Conservation (phyloP, 2,797 vertebrate species). For the Gadopsis bispinosus region DNA sequence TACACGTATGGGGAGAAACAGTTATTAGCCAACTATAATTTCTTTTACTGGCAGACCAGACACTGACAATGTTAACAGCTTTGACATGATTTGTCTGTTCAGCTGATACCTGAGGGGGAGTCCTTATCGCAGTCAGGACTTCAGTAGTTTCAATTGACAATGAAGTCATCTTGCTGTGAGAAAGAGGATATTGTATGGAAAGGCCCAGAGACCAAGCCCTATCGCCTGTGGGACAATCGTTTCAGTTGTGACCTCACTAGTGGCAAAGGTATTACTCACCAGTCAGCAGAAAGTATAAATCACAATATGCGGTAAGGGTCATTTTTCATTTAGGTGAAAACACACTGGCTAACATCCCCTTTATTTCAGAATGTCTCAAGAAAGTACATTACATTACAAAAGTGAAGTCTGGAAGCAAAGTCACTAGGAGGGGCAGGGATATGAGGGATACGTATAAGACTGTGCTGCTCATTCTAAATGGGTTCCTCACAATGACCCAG, state of each 20-base stretch:
- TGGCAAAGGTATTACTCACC: constrained; percentile 41
- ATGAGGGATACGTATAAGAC: constrained; percentile 8
- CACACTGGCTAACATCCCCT: not conserved
- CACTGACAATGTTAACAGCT: constrained; percentile 59
- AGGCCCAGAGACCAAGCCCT: constrained; percentile 34
- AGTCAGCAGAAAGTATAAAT: constrained; percentile 44
- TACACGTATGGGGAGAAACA: constrained; percentile 55
- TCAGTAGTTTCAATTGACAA: constrained; percentile 71
- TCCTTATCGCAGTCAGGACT: constrained; percentile 53
- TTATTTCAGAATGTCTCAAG: not conserved
- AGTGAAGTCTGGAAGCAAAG: not conserved
- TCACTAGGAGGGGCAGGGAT: constrained; percentile 4
- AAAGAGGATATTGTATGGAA: constrained; percentile 66
- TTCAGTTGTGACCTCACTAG: constrained; percentile 39
- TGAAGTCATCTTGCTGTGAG: constrained; percentile 69
- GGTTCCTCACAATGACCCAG: constrained; percentile 38
- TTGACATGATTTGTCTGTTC: constrained; percentile 60
- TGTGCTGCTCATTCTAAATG: constrained; percentile 5
- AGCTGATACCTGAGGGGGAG: constrained; percentile 67
- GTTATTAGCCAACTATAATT: constrained; percentile 69
- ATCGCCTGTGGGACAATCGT: constrained; percentile 59
- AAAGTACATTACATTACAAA: not conserved
- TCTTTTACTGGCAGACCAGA: constrained; percentile 55
- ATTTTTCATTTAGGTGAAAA: not conserved
- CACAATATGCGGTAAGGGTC: constrained; percentile 3